Evolutionary conservation across 2,113 vertebrate genomes (phyloP), one percentile per base, ranked within the genome.

Genomic region (Boulengeromyrus knoepffleri): DNA sequence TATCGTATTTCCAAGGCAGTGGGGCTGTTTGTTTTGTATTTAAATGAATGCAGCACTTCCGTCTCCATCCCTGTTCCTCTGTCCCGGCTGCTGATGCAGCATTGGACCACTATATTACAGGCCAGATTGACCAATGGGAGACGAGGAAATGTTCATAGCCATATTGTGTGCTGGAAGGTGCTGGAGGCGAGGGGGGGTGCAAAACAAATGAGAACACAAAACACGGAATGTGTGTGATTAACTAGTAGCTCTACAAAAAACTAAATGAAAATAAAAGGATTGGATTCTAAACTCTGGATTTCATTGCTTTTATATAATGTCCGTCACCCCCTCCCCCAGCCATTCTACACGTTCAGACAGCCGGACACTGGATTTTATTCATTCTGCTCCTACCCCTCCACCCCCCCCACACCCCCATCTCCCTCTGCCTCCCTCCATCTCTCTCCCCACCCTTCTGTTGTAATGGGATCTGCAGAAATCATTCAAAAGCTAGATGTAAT

Each of bases 361-460:
- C 94, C 96, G 94, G 95, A 96, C 95, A 96, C 92, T 96, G 94
- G 80, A 96, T 96, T 96, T 96, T 92, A 91, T 90, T 92, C 62
- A 88, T 90, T 90, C 86, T 96, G 58, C 89, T 90, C 89, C 77
- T 85, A 3, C 24, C n/a, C n/a, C 70, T 77, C 47, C 85, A 47
- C 52, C 94, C 94, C 88, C 92, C 89, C 27, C 7, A 3, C 47
- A 52, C 15, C 39, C 46, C 31, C 19, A 2, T 4, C 27, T 36
- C 31, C n/a, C 9, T 88, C 50, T 92, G 90, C 19, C 85, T 50
- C 89, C 92, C 91, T 87, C 85, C 24, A 62, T 83, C 47, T 84
- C 24, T 90, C 70, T 66, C 77, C 39, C 87, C 27, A 6, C 84
- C 87, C 80, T 91, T 90, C 90, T 92, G 89, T 92, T 90, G 46